Conservation (phyloP, 2,797 vertebrate species). For the Graptemys geographica region DNA sequence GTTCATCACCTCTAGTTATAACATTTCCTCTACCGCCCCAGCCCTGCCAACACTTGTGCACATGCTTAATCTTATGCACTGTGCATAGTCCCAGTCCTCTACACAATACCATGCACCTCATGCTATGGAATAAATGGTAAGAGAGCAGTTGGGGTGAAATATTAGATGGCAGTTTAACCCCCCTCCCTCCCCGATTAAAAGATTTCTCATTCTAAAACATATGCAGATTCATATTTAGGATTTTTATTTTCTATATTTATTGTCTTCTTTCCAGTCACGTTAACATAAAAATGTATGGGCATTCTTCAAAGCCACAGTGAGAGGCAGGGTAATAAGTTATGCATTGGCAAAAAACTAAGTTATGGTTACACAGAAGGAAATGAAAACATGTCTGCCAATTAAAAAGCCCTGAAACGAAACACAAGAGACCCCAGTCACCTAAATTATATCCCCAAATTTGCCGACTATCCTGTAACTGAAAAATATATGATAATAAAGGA, state of each 20-base stretch:
- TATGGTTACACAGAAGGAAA: neutral
- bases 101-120: neutral
- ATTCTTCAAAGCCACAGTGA: constrained; percentile 9
- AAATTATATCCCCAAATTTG: neutral
- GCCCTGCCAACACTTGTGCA: neutral
- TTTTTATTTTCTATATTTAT: neutral
- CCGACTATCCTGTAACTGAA: neutral
- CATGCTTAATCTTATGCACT: neutral
- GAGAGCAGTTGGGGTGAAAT: neutral
- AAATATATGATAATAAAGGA: neutral
- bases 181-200: neutral
- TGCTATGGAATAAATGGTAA: neutral
- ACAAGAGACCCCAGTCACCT: neutral
- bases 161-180: neutral
- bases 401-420: constrained; percentile 3
- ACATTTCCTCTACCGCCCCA: neutral
- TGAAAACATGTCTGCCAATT: neutral
- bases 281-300: neutral
- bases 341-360: neutral
- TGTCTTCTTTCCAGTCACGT: neutral
- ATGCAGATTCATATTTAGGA: neutral
- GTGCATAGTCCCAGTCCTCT: accelerated
- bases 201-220: neutral
- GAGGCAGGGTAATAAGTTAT: neutral
- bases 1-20: neutral